Conservation (phyloP, 2,888 invertebrate genomes). For the Troglohyphantes excavatus region DNA sequence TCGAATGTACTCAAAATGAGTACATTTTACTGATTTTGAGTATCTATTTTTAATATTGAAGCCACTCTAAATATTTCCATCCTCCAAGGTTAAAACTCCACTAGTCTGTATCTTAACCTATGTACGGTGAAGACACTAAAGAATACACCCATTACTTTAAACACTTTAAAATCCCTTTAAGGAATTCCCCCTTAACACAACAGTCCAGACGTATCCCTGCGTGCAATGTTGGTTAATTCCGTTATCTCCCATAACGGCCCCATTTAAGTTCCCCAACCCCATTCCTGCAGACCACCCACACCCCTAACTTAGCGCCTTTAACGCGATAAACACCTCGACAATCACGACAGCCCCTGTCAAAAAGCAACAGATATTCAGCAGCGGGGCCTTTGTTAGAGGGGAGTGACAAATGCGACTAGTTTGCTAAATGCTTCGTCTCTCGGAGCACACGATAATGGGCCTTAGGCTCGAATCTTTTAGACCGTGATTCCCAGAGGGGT, state of each 20-base stretch:
- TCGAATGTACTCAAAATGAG: too few relatives aligned
- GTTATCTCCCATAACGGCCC: background rate
- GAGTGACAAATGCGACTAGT: slow-evolving; percentile 55
- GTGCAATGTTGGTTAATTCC: too few relatives aligned
- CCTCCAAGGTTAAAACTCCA: too few relatives aligned
- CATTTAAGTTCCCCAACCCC: background rate
- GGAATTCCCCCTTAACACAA: too few relatives aligned
- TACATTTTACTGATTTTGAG: too few relatives aligned
- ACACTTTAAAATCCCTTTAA: too few relatives aligned
- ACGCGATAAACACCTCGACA: slow-evolving; percentile 5
- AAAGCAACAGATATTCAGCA: slow-evolving; percentile 6
- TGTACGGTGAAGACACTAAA: too few relatives aligned
- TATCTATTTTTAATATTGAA: too few relatives aligned
- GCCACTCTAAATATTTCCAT: too few relatives aligned
- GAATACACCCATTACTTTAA: too few relatives aligned
- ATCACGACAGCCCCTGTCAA: slow-evolving; percentile 19
- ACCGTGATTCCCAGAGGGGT: slow-evolving; percentile 41
- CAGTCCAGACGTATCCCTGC: too few relatives aligned
- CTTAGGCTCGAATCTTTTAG: slow-evolving; percentile 51
- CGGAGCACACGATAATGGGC: slow-evolving; percentile 42
- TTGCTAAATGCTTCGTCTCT: slow-evolving; percentile 49
- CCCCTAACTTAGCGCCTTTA: background rate
- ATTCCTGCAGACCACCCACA: background rate
- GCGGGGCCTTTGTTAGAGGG: slow-evolving; percentile 24
- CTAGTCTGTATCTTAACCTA: too few relatives aligned